Evolutionary conservation across 37 sponge, comb jelly and placozoan genomes (phyloP).

Genomic region (Amphimedon queenslandica): DNA sequence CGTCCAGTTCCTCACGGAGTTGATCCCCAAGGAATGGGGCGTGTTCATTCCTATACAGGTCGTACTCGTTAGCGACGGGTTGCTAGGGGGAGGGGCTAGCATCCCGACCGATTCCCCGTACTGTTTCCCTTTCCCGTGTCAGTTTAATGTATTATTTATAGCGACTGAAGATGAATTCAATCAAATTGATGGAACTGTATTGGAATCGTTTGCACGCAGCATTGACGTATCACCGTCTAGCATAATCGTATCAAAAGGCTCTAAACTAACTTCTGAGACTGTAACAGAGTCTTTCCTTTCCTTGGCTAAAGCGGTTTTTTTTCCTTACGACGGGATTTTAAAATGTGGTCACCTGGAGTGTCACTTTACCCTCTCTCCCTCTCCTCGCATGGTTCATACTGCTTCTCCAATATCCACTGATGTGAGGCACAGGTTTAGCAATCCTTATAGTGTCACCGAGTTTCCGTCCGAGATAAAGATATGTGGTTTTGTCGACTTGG

Average conservation of each 20-base stretch:
- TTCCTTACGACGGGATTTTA: constrained; percentile 47
- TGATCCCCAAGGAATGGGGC: constrained; percentile 70
- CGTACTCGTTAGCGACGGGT: constrained; percentile 77
- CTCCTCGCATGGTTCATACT: constrained; percentile 45
- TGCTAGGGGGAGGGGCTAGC: constrained; percentile 27
- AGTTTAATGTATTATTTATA: constrained; percentile 66
- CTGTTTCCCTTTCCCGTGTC: constrained; percentile 58
- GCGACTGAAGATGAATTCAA: constrained; percentile 52
- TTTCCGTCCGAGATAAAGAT: constrained; percentile 58
- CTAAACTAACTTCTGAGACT: constrained; percentile 23
- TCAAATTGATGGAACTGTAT: neutral
- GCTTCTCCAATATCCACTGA: constrained; percentile 18
- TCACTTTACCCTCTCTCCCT: constrained; percentile 52
- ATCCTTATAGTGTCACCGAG: constrained; percentile 2
- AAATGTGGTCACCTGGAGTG: constrained; percentile 75
- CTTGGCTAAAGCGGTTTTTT: constrained; percentile 43
- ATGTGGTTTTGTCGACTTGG: constrained; percentile 79
- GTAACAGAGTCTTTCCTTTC: constrained; percentile 36
- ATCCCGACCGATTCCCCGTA: neutral
- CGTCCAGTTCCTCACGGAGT: constrained; percentile 31
- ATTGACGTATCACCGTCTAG: constrained; percentile 10
- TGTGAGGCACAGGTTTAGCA: constrained; percentile 28
- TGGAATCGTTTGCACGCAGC: constrained; percentile 36
- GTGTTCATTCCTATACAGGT: constrained; percentile 70
- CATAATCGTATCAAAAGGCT: constrained; percentile 29